Evolutionary conservation across 2,888 invertebrate genomes (phyloP).

Genomic region (Omphaloscelis lunosa): DNA sequence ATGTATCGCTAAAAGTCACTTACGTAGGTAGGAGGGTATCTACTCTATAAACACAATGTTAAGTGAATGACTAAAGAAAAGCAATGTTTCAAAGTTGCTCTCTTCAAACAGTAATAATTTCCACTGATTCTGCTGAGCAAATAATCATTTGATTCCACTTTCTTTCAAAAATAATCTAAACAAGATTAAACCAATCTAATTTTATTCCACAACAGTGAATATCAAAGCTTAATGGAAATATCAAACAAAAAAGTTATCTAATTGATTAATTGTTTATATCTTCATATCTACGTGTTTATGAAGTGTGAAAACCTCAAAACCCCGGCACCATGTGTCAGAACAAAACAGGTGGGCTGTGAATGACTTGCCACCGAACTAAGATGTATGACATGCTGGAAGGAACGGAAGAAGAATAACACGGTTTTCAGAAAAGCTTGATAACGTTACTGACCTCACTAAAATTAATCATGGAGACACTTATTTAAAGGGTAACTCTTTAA

Average conservation of each 20-base stretch:
- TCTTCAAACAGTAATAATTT: neutral
- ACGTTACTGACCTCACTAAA: neutral
- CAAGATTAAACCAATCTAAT: neutral
- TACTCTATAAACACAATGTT: no score
- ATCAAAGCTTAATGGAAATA: neutral
- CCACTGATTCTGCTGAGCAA: neutral
- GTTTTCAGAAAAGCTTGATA: neutral
- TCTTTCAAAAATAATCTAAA: neutral
- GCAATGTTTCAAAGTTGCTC: neutral
- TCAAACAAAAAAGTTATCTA: neutral
- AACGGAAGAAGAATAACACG: neutral
- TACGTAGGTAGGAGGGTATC: neutral
- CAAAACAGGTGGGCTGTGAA: constrained; percentile 53
- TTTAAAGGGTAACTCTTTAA: neutral
- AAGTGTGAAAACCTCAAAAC: constrained; percentile 40
- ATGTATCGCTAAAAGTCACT: neutral
- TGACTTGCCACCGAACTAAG: constrained; percentile 29
- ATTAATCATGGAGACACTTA: neutral
- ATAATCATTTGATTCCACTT: neutral
- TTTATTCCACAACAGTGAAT: neutral
- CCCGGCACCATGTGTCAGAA: constrained; percentile 20
- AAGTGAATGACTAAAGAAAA: no score
- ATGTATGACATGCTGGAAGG: constrained; percentile 40
- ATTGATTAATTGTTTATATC: constrained; percentile 30
- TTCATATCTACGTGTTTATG: constrained; percentile 37